Evolutionary conservation across 2,113 vertebrate species (phyloP).

Genomic region (Phylloscopus whistleri): DNA sequence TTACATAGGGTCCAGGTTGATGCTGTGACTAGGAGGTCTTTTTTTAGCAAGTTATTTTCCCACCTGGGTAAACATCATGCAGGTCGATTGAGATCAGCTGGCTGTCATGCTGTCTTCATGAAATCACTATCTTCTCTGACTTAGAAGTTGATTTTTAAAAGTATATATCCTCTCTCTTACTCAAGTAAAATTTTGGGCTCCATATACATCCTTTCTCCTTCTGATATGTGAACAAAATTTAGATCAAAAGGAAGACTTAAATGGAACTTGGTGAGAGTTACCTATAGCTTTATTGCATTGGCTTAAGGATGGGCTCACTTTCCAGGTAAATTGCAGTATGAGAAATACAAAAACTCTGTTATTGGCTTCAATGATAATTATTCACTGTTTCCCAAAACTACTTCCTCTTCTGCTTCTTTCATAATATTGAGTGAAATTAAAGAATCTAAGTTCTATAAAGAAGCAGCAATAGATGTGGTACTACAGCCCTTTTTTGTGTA

Average conservation of each 20-base stretch:
- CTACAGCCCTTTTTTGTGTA: neutral
- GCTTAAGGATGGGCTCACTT: neutral
- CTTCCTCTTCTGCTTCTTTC: neutral
- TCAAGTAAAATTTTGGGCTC: neutral
- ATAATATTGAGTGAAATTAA: neutral
- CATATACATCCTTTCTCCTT: neutral
- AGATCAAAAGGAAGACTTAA: neutral
- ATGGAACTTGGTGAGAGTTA: neutral
- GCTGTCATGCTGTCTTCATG: neutral
- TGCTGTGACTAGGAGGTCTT: neutral
- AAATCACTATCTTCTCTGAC: neutral
- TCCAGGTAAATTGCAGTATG: neutral
- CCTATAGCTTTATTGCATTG: neutral
- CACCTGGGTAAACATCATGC: neutral
- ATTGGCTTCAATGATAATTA: neutral
- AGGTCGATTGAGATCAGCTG: neutral
- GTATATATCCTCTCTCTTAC: accelerated
- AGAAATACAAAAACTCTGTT: neutral
- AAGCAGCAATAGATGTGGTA: neutral
- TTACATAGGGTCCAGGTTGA: no score
- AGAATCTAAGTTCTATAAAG: neutral
- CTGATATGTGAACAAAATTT: neutral
- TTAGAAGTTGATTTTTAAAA: neutral
- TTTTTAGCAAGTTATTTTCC: neutral
- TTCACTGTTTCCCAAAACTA: neutral